phyloP scores from a whole-genome alignment of 2,113 vertebrate species.

The Bubo blakistoni region DNA sequence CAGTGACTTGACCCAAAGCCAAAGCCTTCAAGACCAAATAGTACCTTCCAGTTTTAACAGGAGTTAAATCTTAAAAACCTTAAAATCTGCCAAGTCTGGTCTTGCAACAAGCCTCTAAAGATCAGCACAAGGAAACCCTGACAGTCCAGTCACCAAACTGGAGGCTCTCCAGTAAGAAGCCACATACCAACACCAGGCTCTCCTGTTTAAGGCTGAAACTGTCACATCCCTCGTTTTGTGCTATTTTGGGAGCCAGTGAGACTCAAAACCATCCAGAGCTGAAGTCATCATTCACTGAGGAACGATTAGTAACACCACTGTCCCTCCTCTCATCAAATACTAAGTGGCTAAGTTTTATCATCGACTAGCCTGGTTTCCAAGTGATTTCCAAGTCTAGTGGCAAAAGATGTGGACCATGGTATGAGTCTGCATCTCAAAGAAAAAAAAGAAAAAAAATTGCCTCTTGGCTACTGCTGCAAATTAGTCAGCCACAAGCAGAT shows the following conservation, averaged over 20 bases:
- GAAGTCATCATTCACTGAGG: neutral
- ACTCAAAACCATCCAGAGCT: neutral
- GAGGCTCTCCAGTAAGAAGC: neutral
- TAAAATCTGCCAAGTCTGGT: neutral
- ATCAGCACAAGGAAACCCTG: neutral
- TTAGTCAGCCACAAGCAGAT: constrained; percentile 24
- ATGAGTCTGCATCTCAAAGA: neutral
- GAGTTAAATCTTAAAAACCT: neutral
- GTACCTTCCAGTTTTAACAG: neutral
- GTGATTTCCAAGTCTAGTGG: neutral
- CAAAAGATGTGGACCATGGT: neutral
- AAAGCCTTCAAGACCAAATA: neutral
- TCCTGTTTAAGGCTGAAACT: neutral
- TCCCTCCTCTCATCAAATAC: neutral
- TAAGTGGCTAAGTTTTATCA: neutral
- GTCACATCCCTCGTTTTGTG: neutral
- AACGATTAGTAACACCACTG: neutral
- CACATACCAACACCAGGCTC: neutral
- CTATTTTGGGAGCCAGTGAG: neutral
- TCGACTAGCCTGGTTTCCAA: fast-evolving
- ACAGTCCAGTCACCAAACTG: neutral
- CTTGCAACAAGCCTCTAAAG: neutral
- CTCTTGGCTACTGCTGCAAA: constrained; percentile 1
- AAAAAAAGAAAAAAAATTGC: neutral
- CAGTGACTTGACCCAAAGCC: neutral